Evolutionary conservation across 2,113 vertebrate species (phyloP), one percentile per base, ranked within the genome.

Genomic region (Willisornis vidua): DNA sequence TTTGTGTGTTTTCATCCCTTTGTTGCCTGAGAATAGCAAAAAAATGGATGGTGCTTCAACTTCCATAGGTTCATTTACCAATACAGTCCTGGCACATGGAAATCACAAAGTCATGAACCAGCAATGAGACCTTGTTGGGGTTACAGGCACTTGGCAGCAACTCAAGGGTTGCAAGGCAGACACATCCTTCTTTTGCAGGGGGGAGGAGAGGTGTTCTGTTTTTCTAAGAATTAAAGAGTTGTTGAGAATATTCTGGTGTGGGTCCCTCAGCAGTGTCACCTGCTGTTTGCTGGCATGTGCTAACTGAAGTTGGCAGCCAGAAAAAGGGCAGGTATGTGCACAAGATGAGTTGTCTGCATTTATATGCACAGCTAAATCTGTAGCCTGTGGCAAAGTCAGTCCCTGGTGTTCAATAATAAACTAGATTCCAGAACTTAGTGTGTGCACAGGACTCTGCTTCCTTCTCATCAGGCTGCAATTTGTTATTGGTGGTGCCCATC

Each of bases 351-450:
- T 52, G 78, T 87, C 87, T 93, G 88, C 58, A 48, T 92, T 92
- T 77, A 46, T 77, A 31, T 78, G 45, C 80, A 57, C 33, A 81
- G 71, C 81, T 74, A 86, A 31, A 61, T 37, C n/a, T 20, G 3
- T 90, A 78, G 86, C 95, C 94, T 67, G 68, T 94, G 93, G 96
- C 94, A 95, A 96, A 96, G 87, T 93, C 86, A 89, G 61, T 63
- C 80, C 65, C 57, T 67, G 45, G 13, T 57, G 80, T 52, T 91
- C 86, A 81, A 0, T 92, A 92, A 57, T 68, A 94, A 97, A 57
- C 35, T 48, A 78, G 39, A 55, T 89, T 87, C 52, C 93, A 78
- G 68, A 77, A 86, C 61, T 63, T 78, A 39, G 80, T 33, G 55
- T 49, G 24, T 82, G 49, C 39, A 11, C 3, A 57, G 75, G 45